Evolutionary conservation across 1,140 invertebrate species (phyloP).

Genomic region (Halyomorpha halys): DNA sequence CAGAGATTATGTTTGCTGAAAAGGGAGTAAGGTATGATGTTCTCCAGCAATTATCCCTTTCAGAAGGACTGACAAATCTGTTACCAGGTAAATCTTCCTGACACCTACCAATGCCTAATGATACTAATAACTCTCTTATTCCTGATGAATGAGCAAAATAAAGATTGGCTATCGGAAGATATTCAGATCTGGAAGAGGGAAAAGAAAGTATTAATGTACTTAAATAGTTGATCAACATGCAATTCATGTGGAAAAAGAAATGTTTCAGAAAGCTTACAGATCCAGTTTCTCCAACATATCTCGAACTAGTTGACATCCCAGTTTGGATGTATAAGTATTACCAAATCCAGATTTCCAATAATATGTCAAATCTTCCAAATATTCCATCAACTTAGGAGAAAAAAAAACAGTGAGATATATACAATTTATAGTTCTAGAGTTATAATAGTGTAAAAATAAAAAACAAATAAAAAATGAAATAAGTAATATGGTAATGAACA

Average conservation of each 20-base stretch:
- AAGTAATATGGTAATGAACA: too few relatives aligned
- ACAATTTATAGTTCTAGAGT: too few relatives aligned
- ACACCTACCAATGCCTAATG: background rate
- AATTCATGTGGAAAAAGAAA: background rate
- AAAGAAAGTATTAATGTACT: background rate
- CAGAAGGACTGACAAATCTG: background rate
- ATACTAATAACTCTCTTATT: background rate
- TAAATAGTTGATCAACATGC: background rate
- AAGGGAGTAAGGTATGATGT: background rate
- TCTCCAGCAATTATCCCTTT: background rate
- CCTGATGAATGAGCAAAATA: slow-evolving; percentile 4
- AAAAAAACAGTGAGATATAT: too few relatives aligned
- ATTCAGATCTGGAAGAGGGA: background rate
- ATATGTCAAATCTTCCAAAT: slow-evolving; percentile 4
- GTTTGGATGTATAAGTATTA: background rate
- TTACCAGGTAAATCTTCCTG: background rate
- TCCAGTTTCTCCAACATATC: background rate
- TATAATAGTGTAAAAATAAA: too few relatives aligned
- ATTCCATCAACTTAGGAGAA: background rate
- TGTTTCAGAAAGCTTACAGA: background rate
- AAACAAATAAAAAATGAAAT: too few relatives aligned
- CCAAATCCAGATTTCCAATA: slow-evolving; percentile 5
- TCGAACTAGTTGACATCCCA: background rate
- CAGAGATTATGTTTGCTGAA: background rate
- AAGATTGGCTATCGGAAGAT: background rate